Conservation (phyloP, 23 tunicate species). For the Trididemnum clinides region DNA sequence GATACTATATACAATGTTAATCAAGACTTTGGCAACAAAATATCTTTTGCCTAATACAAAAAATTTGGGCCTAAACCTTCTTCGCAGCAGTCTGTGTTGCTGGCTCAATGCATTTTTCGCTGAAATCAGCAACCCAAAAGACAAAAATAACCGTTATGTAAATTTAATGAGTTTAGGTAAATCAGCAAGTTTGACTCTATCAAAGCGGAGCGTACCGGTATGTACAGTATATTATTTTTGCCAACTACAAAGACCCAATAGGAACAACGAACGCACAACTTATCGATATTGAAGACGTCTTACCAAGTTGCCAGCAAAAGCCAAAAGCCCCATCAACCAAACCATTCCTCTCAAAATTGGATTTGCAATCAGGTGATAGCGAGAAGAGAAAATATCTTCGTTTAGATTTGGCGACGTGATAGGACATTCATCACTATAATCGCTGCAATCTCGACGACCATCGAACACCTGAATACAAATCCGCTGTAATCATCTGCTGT, state of each 20-base stretch:
- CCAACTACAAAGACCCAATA: too few species aligned
- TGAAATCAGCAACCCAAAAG: too few species aligned
- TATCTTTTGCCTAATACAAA: too few species aligned
- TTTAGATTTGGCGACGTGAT: neutral
- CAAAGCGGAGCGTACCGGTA: neutral
- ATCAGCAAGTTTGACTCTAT: too few species aligned
- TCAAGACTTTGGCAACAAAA: too few species aligned
- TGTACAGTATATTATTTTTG: neutral
- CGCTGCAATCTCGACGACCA: slow-evolving; percentile 38
- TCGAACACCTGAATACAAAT: slow-evolving; percentile 32
- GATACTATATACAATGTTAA: neutral
- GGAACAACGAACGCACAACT: neutral
- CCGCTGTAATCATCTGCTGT: too few species aligned
- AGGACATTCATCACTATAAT: slow-evolving; percentile 50
- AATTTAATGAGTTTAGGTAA: too few species aligned
- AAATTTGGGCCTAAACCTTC: too few species aligned
- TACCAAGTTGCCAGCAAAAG: slow-evolving; percentile 53
- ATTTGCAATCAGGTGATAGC: slow-evolving; percentile 48
- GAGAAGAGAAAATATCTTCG: slow-evolving; percentile 57
- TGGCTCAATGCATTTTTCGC: too few species aligned
- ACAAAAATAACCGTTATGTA: too few species aligned
- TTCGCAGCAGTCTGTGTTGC: too few species aligned
- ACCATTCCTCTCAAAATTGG: slow-evolving; percentile 33
- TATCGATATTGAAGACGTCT: neutral
- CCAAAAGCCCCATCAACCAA: slow-evolving; percentile 64